phyloP scores from a whole-genome alignment of 2,797 vertebrate genomes.

The Lacerta viridis region DNA sequence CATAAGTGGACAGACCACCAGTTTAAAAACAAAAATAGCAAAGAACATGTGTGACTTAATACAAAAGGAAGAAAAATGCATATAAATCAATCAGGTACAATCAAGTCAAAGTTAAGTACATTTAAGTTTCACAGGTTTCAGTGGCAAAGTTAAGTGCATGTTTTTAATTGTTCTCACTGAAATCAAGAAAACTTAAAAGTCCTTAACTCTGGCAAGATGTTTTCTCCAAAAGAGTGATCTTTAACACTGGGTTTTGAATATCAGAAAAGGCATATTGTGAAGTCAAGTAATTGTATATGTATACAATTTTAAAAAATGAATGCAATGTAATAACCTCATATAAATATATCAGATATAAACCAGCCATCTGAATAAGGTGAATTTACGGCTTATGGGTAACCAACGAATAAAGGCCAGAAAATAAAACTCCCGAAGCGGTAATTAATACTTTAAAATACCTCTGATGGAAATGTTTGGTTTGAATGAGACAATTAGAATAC shows the following conservation, averaged over 20 bases:
- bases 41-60: constrained; percentile 36
- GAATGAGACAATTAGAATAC: constrained; percentile 50
- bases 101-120: constrained; percentile 9
- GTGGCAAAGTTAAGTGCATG: neutral
- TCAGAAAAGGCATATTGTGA: constrained; percentile 44
- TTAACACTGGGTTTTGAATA: constrained; percentile 25
- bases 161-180: constrained; percentile 11
- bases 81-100: constrained; percentile 12
- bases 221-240: constrained; percentile 19
- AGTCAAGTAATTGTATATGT: constrained; percentile 17
- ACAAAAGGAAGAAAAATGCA: constrained; percentile 7
- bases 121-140: constrained; percentile 4
- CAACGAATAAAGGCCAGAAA: neutral
- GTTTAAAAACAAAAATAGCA: constrained; percentile 36
- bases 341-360: constrained; percentile 31
- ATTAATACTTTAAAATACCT: constrained; percentile 44
- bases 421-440: constrained; percentile 43
- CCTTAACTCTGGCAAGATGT: constrained; percentile 11
- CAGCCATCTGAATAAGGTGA: constrained; percentile 25
- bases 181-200: neutral
- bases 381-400: constrained; percentile 31
- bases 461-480: constrained; percentile 44
- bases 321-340: neutral
- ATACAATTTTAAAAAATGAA: constrained; percentile 9
- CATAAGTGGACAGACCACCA: constrained; percentile 61